Evolutionary conservation across 1,140 invertebrate genomes (phyloP), one percentile per base, ranked within the genome.

Genomic region (Ectropis grisescens): DNA sequence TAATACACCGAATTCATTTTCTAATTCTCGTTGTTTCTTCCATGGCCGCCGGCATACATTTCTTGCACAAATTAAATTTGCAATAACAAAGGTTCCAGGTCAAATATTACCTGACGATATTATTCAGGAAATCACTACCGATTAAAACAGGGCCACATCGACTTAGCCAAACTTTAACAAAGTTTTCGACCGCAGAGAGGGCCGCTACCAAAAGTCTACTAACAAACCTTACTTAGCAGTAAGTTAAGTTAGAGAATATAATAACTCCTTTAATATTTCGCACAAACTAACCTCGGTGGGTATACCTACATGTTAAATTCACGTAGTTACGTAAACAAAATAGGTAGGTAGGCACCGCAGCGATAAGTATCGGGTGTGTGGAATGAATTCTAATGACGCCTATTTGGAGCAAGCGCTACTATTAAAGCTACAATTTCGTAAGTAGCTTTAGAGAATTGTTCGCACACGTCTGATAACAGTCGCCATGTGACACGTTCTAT

Each of bases 361-460:
- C 31, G 37, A 40, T 40, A 29, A 33, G 31, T 40, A 40, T 40
- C 30, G 37, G 22, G 14, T 39, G 37, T 40, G 37, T 23, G 31
- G 29, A 40, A 40, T 40, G 37, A 40, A 40, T 40, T 40, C 37
- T 40, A 40, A 40, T 40, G 37, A 34, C 29, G 28, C 26, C 32
- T 32, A 33, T 34, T 40, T 8, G 13, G 9, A 10, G 31, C 9
- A 10, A 14, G 25, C 32, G 19, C 10, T 26, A 10, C 6, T 26
- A 26, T 26, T 34, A 29, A 33, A n/a, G 19, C 24, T 24, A 29
- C 26, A 31, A 32, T 38, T 33, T 14, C 16, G 12, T 23, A 14
- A 34, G 24, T 25, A 34, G 25, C 31, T 27, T 24, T 15, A 23
- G 31, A 33, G 33, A 40, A 40, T 33, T 33, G 37, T 40, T 31